Conservation (phyloP, 1,140 invertebrate genomes). For the Tribolium madens region DNA sequence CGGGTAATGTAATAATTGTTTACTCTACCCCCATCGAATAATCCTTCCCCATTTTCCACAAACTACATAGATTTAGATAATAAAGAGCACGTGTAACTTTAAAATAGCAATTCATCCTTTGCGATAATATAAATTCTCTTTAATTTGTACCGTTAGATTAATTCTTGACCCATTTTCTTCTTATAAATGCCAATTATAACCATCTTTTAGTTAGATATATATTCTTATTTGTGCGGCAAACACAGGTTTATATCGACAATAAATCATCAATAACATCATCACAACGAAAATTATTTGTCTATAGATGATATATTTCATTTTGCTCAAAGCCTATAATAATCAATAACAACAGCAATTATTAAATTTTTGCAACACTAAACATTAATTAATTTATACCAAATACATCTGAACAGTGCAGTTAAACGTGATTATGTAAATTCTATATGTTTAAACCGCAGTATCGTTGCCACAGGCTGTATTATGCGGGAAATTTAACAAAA, state of each 20-base stretch:
- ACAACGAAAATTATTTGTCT: background rate
- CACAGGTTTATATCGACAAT: background rate
- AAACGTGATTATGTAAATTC: constrained; percentile 8
- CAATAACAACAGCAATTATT: background rate
- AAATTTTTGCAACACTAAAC: background rate
- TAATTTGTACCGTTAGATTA: constrained; percentile 28
- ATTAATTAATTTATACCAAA: constrained; percentile 1
- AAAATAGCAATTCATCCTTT: constrained; percentile 16
- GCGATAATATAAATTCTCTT: constrained; percentile 9
- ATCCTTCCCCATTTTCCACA: constrained; percentile 8
- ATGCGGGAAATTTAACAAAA: background rate
- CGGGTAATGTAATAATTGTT: constrained; percentile 37
- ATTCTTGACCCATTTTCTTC: constrained; percentile 19
- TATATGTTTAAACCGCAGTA: background rate
- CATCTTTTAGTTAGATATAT: background rate
- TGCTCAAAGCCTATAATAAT: background rate
- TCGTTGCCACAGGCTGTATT: background rate
- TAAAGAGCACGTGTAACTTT: constrained; percentile 16
- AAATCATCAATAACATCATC: background rate
- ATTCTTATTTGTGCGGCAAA: background rate
- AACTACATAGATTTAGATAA: constrained; percentile 30
- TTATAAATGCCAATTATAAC: background rate
- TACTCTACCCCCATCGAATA: constrained; percentile 24
- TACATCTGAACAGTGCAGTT: background rate
- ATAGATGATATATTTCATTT: background rate